Evolutionary conservation across 2,797 vertebrate genomes (phyloP).

Genomic region (Diplodus sargus): DNA sequence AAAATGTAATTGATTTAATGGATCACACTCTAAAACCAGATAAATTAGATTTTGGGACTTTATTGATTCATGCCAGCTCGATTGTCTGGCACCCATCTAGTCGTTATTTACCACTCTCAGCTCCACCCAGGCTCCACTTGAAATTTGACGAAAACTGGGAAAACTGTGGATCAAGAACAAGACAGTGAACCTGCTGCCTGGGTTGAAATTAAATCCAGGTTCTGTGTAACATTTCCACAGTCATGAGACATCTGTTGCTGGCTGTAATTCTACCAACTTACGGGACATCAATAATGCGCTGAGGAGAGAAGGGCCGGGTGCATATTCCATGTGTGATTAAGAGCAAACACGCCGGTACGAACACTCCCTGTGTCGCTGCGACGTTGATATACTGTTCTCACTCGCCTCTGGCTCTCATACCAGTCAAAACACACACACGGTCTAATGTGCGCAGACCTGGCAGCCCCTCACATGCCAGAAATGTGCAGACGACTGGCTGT

Average conservation of each 20-base stretch:
- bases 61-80: background rate
- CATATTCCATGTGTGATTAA: background rate
- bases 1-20: background rate
- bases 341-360: background rate
- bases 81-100: background rate
- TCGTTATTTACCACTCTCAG: background rate
- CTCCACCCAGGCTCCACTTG: background rate
- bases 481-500: conserved; percentile 7
- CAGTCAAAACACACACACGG: conserved; percentile 10
- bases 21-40: too few species aligned
- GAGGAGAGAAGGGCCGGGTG: background rate
- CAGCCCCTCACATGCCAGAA: conserved; percentile 9
- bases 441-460: background rate
- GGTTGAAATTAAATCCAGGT: background rate
- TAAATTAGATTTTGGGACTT: background rate
- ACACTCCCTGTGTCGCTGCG: background rate
- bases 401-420: background rate
- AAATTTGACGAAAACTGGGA: background rate
- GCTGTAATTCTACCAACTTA: background rate
- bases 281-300: background rate
- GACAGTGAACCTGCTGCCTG: too few species aligned
- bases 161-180: background rate
- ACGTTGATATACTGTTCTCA: background rate
- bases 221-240: background rate
- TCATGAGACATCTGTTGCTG: background rate